Evolutionary conservation across 2,888 invertebrate species (phyloP), one percentile per base, ranked within the genome.

Genomic region (Dicranocentrus wangi): DNA sequence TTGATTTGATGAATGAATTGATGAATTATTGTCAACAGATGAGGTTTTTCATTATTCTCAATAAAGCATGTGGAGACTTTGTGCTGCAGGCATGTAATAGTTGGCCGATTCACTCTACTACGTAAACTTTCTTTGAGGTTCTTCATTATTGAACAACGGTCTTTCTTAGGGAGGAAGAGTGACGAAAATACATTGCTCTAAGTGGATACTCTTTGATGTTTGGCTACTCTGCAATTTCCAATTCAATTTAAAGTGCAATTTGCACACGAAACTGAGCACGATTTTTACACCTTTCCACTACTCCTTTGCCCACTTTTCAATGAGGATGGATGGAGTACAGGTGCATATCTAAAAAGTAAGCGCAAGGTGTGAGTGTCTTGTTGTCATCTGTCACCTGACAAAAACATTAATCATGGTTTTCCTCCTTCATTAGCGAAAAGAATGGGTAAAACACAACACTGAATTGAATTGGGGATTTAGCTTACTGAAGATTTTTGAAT

Each of bases 401-500:
- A 68, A 68, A 72, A 32, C 69, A 77, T 77, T 77, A 77, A 69
- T 77, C 77, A 77, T 55, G 77, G 77, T 77, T 77, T 77, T 77
- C 77, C 63, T 53, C 69, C 77, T 77, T 77, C 77, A 77, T 77
- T 77, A 77, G 53, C 21, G 63, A 53, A 23, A 28, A 68, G 47
- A 58, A 32, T 32, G 10, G 5, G 5, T 32, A 7, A 32, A 32
- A 10, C 32, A 32, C 10, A 32, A 32, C 32, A 7, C 32, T 32
- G 5, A 32, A n/a, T n/a, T n/a, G n/a, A 32, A 32, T 32, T 32
- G 10, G 32, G 10, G 32, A 10, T 7, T 32, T 32, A 10, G 32
- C 10, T 32, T 3, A 32, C n/a, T n/a, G n/a, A n/a, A n/a, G n/a
- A n/a, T n/a, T n/a, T n/a, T n/a, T n/a, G 32, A 32, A 32, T 32